A percentile compares a stretch with the other conserved stretches of the same genome.
Evolutionary conservation across 2,113 vertebrate genomes (phyloP).

Genomic region (Brienomyrus brachyistius): DNA sequence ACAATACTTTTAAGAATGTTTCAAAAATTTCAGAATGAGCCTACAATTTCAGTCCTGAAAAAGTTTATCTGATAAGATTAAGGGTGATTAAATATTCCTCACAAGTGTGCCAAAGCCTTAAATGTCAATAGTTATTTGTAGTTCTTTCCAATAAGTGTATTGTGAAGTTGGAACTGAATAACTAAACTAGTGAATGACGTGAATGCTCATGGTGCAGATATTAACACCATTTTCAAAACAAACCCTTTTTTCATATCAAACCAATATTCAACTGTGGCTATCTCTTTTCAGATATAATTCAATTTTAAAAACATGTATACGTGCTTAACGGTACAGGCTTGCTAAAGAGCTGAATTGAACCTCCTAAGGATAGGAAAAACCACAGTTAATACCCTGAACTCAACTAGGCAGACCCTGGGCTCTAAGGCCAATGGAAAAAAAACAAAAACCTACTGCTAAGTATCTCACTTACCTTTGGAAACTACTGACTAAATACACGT

Average conservation of each 20-base stretch:
- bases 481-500: not conserved
- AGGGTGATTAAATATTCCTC: constrained; percentile 11
- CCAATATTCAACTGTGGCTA: not conserved
- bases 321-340: not conserved
- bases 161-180: not conserved
- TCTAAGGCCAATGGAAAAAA: not conserved
- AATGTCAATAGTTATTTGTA: constrained; percentile 21
- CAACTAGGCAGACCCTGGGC: not conserved
- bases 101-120: constrained; percentile 2
- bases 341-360: not conserved
- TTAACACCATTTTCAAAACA: not conserved
- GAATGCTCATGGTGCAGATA: not conserved
- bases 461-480: not conserved
- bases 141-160: constrained; percentile 1
- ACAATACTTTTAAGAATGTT: not conserved
- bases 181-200: not conserved
- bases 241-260: not conserved
- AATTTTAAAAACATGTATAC: not conserved
- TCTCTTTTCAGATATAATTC: not conserved
- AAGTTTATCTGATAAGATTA: constrained; percentile 15
- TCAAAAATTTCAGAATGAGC: not conserved
- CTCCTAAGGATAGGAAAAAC: not conserved
- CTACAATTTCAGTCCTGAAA: not conserved
- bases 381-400: not conserved
- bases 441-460: not conserved